These are phyloP conservation scores for Ptychodera flava DNA, from an alignment of 35 echinoderm and acorn worm species.

Conservation along the genomic window DNA sequence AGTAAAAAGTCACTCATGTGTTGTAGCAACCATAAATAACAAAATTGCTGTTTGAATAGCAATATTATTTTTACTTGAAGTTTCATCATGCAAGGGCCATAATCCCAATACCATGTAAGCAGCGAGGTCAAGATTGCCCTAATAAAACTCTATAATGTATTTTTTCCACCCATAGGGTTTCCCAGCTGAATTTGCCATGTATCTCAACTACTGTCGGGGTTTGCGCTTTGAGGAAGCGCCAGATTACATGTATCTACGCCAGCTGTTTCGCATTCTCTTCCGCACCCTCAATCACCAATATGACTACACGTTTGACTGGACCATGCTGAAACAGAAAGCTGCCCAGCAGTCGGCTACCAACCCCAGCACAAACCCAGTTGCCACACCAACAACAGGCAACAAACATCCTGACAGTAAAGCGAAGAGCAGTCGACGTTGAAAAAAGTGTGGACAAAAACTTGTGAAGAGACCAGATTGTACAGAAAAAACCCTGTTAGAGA, in stretches of 20 bases:
- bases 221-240: constrained; percentile 89
- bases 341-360: constrained; percentile 30
- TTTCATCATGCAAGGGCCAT: no score
- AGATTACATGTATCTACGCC: constrained; percentile 93
- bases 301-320: constrained; percentile 98
- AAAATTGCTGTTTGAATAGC: no score
- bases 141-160: no score
- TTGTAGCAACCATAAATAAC: no score
- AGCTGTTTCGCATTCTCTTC: constrained; percentile 96
- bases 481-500: no score
- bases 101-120: no score
- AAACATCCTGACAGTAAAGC: constrained; percentile 49
- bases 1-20: no score
- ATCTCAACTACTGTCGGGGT: constrained; percentile 88
- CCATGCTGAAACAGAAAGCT: constrained; percentile 77
- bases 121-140: no score
- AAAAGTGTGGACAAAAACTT: background rate
- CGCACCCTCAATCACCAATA: constrained; percentile 98
- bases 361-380: constrained; percentile 30
- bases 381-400: constrained; percentile 15
- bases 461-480: no score
- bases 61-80: no score
- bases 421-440: constrained; percentile 52
- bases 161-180: no score
- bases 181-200: constrained; percentile 99